Evolutionary conservation across 2,797 vertebrate genomes (phyloP).

Genomic region (Sparus aurata): DNA sequence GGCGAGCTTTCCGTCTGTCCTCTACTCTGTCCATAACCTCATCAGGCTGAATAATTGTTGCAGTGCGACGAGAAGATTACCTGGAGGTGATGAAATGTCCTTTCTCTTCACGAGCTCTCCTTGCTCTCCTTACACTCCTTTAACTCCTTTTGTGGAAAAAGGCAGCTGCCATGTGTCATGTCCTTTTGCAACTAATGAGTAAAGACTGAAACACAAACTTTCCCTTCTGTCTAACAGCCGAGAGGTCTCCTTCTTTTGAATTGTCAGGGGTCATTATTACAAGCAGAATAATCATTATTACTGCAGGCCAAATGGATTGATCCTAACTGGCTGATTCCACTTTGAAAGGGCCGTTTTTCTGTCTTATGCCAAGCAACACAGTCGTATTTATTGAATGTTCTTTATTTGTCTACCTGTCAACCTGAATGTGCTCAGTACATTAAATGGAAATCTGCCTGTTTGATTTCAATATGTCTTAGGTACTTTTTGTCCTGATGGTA

Average conservation of each 20-base stretch:
- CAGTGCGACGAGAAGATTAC: conserved; percentile 63
- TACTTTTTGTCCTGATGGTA: neutral
- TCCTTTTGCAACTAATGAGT: conserved; percentile 59
- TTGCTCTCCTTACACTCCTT: conserved; percentile 32
- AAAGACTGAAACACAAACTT: conserved; percentile 53
- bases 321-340: conserved; percentile 20
- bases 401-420: conserved; percentile 2
- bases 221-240: conserved; percentile 36
- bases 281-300: conserved; percentile 37
- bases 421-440: neutral
- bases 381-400: conserved; percentile 7
- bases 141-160: conserved; percentile 30
- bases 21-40: conserved; percentile 71
- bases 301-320: conserved; percentile 37
- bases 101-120: conserved; percentile 32
- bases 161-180: conserved; percentile 6
- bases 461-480: neutral
- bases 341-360: neutral
- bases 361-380: neutral
- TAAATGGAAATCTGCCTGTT: neutral
- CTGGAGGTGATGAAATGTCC: conserved; percentile 71
- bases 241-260: conserved; percentile 33
- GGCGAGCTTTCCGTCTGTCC: conserved; percentile 56
- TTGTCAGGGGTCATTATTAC: conserved; percentile 33
- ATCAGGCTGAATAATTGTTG: conserved; percentile 78